Evolutionary conservation across 2,113 vertebrate species (phyloP).

Genomic region (Mystacornis crossleyi): DNA sequence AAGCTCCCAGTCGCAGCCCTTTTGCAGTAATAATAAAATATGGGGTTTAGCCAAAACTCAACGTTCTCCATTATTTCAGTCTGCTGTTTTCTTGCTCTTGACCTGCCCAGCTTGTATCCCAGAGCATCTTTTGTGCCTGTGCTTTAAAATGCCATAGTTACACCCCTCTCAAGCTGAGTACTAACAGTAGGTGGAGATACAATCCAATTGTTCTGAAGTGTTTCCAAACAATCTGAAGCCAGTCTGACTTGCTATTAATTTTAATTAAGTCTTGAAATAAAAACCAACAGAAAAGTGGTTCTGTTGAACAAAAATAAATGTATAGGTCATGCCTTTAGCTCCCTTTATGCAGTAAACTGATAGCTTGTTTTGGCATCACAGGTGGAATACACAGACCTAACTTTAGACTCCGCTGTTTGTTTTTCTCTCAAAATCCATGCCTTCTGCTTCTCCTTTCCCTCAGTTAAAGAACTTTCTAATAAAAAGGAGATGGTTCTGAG

Average conservation of each 20-base stretch:
- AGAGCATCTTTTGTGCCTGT: neutral
- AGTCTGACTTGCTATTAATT: slow-evolving; percentile 40
- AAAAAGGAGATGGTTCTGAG: neutral
- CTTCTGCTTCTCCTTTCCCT: neutral
- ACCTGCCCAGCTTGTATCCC: neutral
- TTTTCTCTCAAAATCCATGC: neutral
- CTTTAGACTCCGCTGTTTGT: neutral
- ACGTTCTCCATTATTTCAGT: neutral
- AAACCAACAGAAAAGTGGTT: slow-evolving; percentile 13
- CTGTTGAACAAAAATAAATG: neutral
- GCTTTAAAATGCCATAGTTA: neutral
- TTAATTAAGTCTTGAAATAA: slow-evolving; percentile 57
- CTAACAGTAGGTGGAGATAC: slow-evolving; percentile 68
- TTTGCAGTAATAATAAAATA: neutral
- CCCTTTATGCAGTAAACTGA: neutral
- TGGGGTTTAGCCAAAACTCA: neutral
- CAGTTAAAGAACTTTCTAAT: neutral
- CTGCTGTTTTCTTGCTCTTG: neutral
- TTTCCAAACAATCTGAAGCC: slow-evolving; percentile 36
- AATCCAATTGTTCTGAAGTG: slow-evolving; percentile 32
- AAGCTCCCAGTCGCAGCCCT: neutral
- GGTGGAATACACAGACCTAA: neutral
- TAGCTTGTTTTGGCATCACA: slow-evolving; percentile 27
- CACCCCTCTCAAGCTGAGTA: neutral
- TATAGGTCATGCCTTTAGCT: slow-evolving; percentile 3